Evolutionary conservation across 2,888 invertebrate species (phyloP), one percentile per base, ranked within the genome.

Genomic region (Amphipyra berbera): DNA sequence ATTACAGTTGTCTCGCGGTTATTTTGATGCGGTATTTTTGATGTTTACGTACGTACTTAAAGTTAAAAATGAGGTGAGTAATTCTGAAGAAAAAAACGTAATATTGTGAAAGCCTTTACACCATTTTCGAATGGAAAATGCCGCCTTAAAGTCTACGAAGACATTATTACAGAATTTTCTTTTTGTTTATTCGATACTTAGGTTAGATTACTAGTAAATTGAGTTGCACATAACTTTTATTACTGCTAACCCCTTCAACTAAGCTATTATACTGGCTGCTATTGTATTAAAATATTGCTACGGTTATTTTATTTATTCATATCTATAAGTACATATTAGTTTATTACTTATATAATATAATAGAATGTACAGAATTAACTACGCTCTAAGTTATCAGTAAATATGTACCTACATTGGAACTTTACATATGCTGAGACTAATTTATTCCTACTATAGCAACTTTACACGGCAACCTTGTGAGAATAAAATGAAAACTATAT

Each of bases 1-100:
- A 78, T 68, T 79, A 82, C 84, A 82, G 82, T 73, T 78, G 77
- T 70, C 74, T 68, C 49, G 68, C 70, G 82, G 81, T 85, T 82
- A 84, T 79, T 82, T 77, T 68, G 49, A 81, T 69, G 61, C 59
- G 42, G 47, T 57, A 61, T 68, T 68, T 75, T 72, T 64, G 40
- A 54, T 54, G 49, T 76, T 60, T 68, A 63, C 66, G 55, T 35
- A 47, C 55, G 15, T 59, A 49, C 46, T 61, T 64, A 56, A 58
- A 42, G 42, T 61, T 45, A 66, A 61, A 70, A 61, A 65, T 60
- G 50, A 61, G 1, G 33, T 62, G 58, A 57, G 53, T 61, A 15
- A 35, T 9, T 27, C 38, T 58, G 40, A 61, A 55, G 42, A 63
- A 57, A 63, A 56, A 59, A 49, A n/a, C n/a, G n/a, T n/a, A 30